Conservation (phyloP, 2,113 vertebrate species). For the Murina feae region DNA sequence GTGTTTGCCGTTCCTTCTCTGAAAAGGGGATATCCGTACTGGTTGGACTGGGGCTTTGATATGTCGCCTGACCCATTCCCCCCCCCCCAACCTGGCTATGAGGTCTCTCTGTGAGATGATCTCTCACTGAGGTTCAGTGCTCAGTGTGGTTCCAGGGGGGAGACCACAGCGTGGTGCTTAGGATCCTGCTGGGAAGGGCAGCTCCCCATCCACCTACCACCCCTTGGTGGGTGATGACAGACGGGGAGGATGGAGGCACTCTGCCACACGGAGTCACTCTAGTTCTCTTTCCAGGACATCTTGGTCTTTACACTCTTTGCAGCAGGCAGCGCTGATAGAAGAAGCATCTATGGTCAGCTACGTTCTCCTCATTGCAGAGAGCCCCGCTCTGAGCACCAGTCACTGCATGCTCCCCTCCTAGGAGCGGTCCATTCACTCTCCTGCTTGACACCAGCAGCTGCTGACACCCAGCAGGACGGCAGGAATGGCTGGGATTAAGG, state of each 20-base stretch:
- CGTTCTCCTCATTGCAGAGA: not conserved
- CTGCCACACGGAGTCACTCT: not conserved
- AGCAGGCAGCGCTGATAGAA: not conserved
- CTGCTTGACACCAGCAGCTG: not conserved
- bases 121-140: not conserved
- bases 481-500: not conserved
- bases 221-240: not conserved
- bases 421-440: not conserved
- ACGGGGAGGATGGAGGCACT: not conserved
- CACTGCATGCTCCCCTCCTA: not conserved
- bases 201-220: not conserved
- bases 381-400: fast-evolving
- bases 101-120: not conserved
- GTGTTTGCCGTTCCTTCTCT: not conserved
- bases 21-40: not conserved
- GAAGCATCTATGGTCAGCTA: not conserved
- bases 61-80: not conserved
- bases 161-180: not conserved
- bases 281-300: not conserved
- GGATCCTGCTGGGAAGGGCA: not conserved
- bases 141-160: not conserved
- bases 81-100: not conserved
- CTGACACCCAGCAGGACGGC: not conserved
- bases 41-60: not conserved
- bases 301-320: not conserved